Conservation (phyloP, 2,797 vertebrate genomes). For the Sebastes taczanowskii region DNA sequence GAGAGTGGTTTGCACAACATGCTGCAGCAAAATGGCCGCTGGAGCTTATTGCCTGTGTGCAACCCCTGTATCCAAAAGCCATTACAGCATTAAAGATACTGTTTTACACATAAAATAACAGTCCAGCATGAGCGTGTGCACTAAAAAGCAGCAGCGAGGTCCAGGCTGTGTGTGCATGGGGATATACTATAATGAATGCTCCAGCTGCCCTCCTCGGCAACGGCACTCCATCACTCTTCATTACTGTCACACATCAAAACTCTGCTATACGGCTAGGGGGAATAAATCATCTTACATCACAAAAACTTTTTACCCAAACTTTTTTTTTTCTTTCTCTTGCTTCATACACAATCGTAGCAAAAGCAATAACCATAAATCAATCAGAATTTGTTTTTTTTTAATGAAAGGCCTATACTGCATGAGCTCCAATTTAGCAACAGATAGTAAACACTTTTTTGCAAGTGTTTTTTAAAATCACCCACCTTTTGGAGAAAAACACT, state of each 20-base stretch:
- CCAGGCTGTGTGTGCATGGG: conserved; percentile 82
- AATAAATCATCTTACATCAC: conserved; percentile 92
- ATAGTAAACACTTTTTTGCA: conserved; percentile 15
- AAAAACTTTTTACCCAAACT: conserved; percentile 82
- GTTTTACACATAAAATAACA: conserved; percentile 34
- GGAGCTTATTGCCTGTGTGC: conserved; percentile 42
- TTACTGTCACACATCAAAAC: conserved; percentile 99
- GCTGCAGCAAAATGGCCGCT: conserved; percentile 95
- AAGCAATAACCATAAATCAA: conserved; percentile 76
- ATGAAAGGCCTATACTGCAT: conserved; percentile 6
- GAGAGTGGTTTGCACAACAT: conserved; percentile 64
- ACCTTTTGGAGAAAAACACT: conserved; percentile 97
- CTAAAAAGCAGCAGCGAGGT: conserved; percentile 75
- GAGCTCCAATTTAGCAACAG: conserved; percentile 42
- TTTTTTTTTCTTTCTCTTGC: conserved; percentile 30
- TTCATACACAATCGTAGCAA: conserved; percentile 83
- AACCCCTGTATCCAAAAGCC: conserved; percentile 24
- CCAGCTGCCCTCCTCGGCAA: conserved; percentile 95
- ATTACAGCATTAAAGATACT: conserved; percentile 10
- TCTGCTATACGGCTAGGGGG: conserved; percentile 86
- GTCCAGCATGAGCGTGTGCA: conserved; percentile 16
- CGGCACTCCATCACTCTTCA: conserved; percentile 99
- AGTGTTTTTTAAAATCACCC: conserved; percentile 59
- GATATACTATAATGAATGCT: conserved; percentile 91
- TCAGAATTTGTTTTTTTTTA: background rate